phyloP scores from a whole-genome alignment of 2,797 vertebrate genomes.

The Clarias platycephalus region DNA sequence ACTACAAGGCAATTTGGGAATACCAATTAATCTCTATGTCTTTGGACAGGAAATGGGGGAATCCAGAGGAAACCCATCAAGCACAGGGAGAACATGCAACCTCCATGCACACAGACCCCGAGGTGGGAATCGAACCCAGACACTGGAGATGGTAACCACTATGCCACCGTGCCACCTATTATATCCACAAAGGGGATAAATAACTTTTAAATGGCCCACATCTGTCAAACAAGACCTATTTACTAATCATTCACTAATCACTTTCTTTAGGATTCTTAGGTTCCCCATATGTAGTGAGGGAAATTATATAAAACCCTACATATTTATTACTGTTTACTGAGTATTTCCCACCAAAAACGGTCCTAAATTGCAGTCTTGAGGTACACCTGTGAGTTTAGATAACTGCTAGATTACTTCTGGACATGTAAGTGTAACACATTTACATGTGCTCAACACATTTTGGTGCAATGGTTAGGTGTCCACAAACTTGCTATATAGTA shows the following conservation, averaged over 20 bases:
- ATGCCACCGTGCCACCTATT: no score
- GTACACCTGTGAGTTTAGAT: background rate
- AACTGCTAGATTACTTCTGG: background rate
- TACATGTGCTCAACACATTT: background rate
- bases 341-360: background rate
- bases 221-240: background rate
- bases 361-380: constrained; percentile 1
- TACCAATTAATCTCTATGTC: no score
- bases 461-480: background rate
- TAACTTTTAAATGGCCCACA: background rate
- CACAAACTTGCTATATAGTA: background rate
- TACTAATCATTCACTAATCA: background rate
- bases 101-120: no score
- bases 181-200: no score
- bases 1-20: no score
- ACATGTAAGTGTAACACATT: background rate
- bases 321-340: background rate
- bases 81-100: no score
- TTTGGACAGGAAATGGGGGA: no score
- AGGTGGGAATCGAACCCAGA: no score
- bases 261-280: no score
- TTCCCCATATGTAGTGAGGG: no score
- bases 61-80: no score
- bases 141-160: no score
- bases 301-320: background rate